phyloP scores from a whole-genome alignment of 1,140 invertebrate genomes.

The Aphaenogaster ashmeadi region DNA sequence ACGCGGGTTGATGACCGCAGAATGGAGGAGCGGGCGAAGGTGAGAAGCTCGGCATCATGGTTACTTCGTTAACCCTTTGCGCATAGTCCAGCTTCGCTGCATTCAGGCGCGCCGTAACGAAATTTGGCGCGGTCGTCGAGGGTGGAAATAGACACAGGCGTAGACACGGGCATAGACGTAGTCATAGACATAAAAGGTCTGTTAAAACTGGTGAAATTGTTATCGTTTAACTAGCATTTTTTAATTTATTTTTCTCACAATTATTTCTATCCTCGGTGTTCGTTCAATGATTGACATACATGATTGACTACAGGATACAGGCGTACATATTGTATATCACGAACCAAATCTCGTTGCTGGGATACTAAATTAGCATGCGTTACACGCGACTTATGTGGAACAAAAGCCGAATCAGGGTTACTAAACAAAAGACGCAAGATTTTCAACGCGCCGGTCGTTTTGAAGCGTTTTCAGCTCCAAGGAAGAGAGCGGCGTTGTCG shows the following conservation, averaged over 20 bases:
- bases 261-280: neutral
- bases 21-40: constrained; percentile 36
- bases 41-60: constrained; percentile 39
- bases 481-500: constrained; percentile 15
- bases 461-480: constrained; percentile 12
- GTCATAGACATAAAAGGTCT: neutral
- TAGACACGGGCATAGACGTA: neutral
- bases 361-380: constrained; percentile 9
- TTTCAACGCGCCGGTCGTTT: constrained; percentile 36
- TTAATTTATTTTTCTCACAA: neutral
- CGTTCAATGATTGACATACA: neutral
- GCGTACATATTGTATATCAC: neutral
- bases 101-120: constrained; percentile 44
- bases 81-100: constrained; percentile 29
- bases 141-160: constrained; percentile 13
- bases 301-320: neutral
- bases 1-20: constrained; percentile 46
- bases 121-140: constrained; percentile 36
- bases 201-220: neutral
- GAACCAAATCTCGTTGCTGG: neutral
- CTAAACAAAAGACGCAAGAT: constrained; percentile 33
- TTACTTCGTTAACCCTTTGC: constrained; percentile 65
- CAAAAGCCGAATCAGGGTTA: neutral
- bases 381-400: neutral
- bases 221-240: neutral